A percentile compares a stretch with the other conserved stretches of the same genome.
Conservation (phyloP, 2,797 vertebrate species). For the Cryptoprocta ferox region DNA sequence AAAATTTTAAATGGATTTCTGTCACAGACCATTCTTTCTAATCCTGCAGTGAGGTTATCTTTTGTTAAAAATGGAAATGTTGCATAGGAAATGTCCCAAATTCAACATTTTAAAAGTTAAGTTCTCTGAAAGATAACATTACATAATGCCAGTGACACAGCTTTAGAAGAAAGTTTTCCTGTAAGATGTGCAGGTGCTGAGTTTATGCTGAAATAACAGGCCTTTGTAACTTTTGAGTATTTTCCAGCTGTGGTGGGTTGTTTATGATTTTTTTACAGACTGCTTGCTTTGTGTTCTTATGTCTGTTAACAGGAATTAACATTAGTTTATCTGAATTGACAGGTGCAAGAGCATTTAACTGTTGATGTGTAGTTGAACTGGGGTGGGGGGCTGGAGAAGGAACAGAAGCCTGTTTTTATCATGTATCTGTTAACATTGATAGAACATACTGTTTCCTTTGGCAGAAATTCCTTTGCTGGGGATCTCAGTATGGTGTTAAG, state of each 20-base stretch:
- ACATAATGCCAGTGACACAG: neutral
- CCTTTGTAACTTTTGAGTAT: neutral
- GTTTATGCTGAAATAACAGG: neutral
- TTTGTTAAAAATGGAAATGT: conserved; percentile 41
- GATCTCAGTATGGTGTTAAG: conserved; percentile 34
- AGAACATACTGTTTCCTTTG: conserved; percentile 59
- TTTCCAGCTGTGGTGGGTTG: neutral
- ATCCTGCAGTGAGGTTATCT: conserved; percentile 40
- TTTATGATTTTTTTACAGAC: neutral
- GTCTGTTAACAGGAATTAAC: neutral
- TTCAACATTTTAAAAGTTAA: conserved; percentile 51
- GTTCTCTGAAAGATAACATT: conserved; percentile 43
- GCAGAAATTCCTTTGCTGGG: conserved; percentile 57
- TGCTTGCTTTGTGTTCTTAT: conserved; percentile 47
- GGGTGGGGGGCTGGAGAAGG: conserved; percentile 31
- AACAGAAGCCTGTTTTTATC: conserved; percentile 69
- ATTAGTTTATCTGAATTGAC: conserved; percentile 67
- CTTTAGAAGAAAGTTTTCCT: neutral
- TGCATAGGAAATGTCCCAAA: neutral
- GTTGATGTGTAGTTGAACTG: conserved; percentile 37
- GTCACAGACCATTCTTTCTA: neutral
- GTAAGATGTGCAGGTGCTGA: conserved; percentile 38
- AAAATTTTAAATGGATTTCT: neutral
- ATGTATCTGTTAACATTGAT: conserved; percentile 62
- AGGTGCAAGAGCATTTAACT: conserved; percentile 35